These are phyloP conservation scores for Eolophus roseicapilla DNA, from an alignment of 2,113 vertebrate species.

Conservation along the genomic window DNA sequence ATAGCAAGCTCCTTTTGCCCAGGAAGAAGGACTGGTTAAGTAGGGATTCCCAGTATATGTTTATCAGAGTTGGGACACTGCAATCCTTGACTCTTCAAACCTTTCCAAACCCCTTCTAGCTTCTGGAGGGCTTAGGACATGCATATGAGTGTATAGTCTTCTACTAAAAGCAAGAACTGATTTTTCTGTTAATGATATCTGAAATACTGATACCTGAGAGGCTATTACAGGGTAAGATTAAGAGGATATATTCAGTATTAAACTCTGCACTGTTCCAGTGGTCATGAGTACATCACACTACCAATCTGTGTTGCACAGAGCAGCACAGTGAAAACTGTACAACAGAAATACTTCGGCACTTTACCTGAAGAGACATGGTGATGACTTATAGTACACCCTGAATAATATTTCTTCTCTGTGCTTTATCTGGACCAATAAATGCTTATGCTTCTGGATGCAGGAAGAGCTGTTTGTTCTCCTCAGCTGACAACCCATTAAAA, in stretches of 20 bases:
- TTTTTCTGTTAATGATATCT: not conserved
- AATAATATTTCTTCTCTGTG: constrained; percentile 72
- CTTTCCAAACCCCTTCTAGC: not conserved
- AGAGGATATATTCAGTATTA: not conserved
- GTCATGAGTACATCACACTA: not conserved
- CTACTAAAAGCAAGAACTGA: not conserved
- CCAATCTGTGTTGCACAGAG: constrained; percentile 20
- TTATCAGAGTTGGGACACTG: not conserved
- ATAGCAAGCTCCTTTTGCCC: not conserved
- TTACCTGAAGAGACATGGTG: constrained; percentile 66
- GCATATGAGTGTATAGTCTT: not conserved
- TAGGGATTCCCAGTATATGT: not conserved
- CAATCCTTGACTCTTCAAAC: not conserved
- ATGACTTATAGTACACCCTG: constrained; percentile 67
- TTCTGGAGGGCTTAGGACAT: not conserved
- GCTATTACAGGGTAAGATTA: not conserved
- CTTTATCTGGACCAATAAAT: constrained; percentile 77
- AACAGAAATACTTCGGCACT: constrained; percentile 44
- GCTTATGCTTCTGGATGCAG: constrained; percentile 73
- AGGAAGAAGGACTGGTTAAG: not conserved
- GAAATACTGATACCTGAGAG: not conserved
- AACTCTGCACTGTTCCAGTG: not conserved
- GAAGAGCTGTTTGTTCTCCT: constrained; percentile 75
- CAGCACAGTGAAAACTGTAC: constrained; percentile 22
- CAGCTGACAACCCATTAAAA: constrained; percentile 76